Conservation (phyloP, 2,113 vertebrate species). For the Riparia riparia region DNA sequence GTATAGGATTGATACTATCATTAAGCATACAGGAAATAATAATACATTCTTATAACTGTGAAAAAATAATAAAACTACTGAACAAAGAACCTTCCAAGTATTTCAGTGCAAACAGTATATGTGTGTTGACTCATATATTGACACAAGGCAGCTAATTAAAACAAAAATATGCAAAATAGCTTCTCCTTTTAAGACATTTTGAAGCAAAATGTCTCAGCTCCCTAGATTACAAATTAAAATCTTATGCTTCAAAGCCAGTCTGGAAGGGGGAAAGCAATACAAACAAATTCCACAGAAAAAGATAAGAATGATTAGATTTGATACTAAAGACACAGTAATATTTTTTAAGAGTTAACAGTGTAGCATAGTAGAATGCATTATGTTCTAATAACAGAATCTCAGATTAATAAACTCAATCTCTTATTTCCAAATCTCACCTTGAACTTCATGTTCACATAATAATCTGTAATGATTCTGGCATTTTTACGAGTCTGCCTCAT, state of each 20-base stretch:
- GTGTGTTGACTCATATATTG: not conserved
- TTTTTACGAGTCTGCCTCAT: constrained; percentile 87
- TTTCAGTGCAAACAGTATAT: not conserved
- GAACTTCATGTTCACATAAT: constrained; percentile 89
- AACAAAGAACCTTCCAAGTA: not conserved
- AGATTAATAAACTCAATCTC: not conserved
- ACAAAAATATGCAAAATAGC: not conserved
- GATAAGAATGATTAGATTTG: not conserved
- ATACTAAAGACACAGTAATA: not conserved
- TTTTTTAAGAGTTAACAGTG: not conserved
- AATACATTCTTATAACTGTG: not conserved
- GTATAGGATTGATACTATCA: not conserved
- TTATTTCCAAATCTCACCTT: constrained; percentile 77
- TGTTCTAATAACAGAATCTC: not conserved
- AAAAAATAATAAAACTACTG: not conserved
- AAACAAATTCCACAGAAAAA: not conserved
- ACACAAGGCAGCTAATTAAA: not conserved
- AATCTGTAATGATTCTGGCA: constrained; percentile 87
- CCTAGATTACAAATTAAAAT: not conserved
- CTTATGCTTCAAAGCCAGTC: not conserved
- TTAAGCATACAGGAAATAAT: not conserved
- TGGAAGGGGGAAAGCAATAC: not conserved
- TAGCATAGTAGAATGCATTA: not conserved
- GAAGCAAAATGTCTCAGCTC: not conserved
- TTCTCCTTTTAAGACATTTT: not conserved